These are phyloP conservation scores for Pseudanteris insignis DNA, from an alignment of 2,888 invertebrate genomes.

Conservation along the genomic window DNA sequence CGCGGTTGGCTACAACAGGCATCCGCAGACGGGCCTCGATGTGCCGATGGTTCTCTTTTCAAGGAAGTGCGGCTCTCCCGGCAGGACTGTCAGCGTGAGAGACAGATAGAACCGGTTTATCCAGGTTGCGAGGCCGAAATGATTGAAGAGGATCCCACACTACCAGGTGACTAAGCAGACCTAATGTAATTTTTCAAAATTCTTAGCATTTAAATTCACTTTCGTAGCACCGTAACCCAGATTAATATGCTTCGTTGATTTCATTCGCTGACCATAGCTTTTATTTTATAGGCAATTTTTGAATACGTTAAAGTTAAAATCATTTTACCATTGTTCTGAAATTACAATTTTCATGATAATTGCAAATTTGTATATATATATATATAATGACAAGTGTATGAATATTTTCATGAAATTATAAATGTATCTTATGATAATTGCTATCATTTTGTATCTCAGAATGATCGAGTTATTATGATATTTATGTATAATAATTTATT, in stretches of 20 bases:
- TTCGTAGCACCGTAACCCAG: constrained; percentile 16
- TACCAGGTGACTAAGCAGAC: constrained; percentile 48
- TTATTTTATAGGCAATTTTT: background rate
- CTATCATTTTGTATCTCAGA: too few species aligned
- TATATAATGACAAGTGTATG: too few species aligned
- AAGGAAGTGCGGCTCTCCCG: constrained; percentile 77
- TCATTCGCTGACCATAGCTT: background rate
- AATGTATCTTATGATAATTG: too few species aligned
- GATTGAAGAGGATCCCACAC: constrained; percentile 55
- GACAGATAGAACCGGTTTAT: constrained; percentile 70
- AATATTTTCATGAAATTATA: too few species aligned
- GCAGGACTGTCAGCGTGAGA: constrained; percentile 72
- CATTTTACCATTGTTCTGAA: too few species aligned
- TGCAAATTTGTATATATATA: too few species aligned
- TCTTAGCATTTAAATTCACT: constrained; percentile 3
- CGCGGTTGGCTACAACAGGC: constrained; percentile 84
- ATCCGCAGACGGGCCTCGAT: constrained; percentile 78
- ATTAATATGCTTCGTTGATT: background rate
- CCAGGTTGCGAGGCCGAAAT: constrained; percentile 79
- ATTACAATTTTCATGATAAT: too few species aligned
- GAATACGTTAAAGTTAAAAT: too few species aligned
- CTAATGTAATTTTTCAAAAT: constrained; percentile 9
- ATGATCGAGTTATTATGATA: too few species aligned
- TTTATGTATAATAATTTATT: too few species aligned
- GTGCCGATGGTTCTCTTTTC: constrained; percentile 81